These are phyloP conservation scores for Onthophagus sagittarius DNA, from an alignment of 2,888 invertebrate species.

Conservation along the genomic window DNA sequence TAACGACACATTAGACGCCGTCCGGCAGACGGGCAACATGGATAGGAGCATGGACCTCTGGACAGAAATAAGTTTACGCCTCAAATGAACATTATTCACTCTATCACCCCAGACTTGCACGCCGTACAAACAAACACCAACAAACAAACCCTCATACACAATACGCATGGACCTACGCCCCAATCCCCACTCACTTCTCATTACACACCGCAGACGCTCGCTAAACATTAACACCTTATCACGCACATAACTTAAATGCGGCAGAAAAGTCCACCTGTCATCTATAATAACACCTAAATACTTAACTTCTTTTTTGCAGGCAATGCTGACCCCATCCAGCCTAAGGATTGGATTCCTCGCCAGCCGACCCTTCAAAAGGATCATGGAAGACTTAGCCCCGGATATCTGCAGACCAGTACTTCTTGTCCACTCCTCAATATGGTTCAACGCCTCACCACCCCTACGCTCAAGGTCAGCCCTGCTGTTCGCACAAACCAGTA, in stretches of 20 bases:
- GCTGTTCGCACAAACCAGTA: background rate
- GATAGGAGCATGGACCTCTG: conserved; percentile 4
- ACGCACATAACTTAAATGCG: no score
- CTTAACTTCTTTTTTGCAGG: background rate
- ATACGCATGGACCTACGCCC: no score
- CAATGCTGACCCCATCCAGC: background rate
- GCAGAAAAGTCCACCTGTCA: background rate
- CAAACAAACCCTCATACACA: no score
- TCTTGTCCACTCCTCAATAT: background rate
- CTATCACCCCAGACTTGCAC: conserved; percentile 9
- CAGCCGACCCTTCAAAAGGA: conserved; percentile 2
- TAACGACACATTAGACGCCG: conserved; percentile 13
- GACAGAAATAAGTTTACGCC: background rate
- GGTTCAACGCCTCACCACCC: background rate
- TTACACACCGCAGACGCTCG: no score
- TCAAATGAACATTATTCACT: background rate
- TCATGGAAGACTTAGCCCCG: background rate
- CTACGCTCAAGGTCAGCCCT: conserved; percentile 1
- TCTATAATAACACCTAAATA: conserved; percentile 14
- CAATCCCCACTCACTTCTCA: no score
- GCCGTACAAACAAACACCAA: background rate
- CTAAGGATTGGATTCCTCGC: background rate
- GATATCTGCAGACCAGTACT: background rate
- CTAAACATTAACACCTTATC: no score
- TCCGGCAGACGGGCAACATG: conserved; percentile 9